Percentiles rank a stretch among this genome's conserved stretches.
Evolutionary conservation across 2,888 invertebrate genomes (phyloP).

Genomic region (Metallyticus violacea): DNA sequence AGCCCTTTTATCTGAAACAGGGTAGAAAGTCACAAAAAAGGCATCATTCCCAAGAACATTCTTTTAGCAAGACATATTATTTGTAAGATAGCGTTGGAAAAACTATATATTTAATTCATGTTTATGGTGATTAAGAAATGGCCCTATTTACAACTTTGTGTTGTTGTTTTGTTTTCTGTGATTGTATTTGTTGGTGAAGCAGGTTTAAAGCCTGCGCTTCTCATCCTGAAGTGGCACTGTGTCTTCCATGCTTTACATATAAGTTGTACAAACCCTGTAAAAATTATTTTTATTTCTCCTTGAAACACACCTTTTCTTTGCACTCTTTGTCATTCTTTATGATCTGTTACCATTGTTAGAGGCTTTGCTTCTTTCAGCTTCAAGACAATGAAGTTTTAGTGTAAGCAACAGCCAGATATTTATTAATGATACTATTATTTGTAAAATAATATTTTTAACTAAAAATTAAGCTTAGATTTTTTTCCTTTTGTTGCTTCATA

Average conservation of each 20-base stretch:
- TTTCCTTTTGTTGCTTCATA: neutral
- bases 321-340: neutral
- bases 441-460: neutral
- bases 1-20: neutral
- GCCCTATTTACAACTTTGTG: neutral
- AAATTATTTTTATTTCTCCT: neutral
- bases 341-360: neutral
- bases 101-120: neutral
- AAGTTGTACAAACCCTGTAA: slow-evolving; percentile 3
- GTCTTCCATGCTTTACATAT: neutral
- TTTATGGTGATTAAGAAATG: neutral
- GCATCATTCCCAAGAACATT: neutral
- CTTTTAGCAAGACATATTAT: neutral
- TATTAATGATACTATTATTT: neutral
- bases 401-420: neutral
- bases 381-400: neutral
- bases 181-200: neutral
- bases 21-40: neutral
- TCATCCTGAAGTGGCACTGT: neutral
- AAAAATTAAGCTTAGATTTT: neutral
- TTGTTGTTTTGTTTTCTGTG: neutral
- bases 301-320: neutral
- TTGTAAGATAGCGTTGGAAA: neutral
- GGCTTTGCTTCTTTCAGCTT: no score
- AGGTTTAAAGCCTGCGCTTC: neutral